Evolutionary conservation across 2,888 invertebrate genomes (phyloP).

Genomic region (Thymelicus sylvestris): DNA sequence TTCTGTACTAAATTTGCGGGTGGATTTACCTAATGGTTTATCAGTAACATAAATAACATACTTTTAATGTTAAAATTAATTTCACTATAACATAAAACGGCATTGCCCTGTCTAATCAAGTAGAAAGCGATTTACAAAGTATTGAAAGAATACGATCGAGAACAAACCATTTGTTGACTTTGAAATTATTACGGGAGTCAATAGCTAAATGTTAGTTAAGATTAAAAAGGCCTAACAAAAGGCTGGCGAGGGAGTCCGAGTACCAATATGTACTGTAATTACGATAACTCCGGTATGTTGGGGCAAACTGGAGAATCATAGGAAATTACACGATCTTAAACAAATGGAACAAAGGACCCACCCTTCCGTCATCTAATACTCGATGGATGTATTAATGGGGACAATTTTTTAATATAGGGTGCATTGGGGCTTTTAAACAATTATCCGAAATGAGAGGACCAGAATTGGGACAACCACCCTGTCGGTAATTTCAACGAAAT

Average conservation of each 20-base stretch:
- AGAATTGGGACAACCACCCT: slow-evolving; percentile 11
- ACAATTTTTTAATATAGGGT: slow-evolving; percentile 80
- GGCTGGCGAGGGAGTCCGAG: slow-evolving; percentile 63
- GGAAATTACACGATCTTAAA: slow-evolving; percentile 80
- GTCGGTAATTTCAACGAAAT: background rate
- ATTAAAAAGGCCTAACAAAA: slow-evolving; percentile 75
- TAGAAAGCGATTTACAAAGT: background rate
- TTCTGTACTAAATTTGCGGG: too few relatives aligned
- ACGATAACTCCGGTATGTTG: slow-evolving; percentile 53
- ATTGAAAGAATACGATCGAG: background rate
- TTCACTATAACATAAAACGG: too few relatives aligned
- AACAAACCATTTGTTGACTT: slow-evolving; percentile 31
- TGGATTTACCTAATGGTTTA: too few relatives aligned
- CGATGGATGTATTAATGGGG: slow-evolving; percentile 69
- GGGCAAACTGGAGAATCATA: slow-evolving; percentile 76
- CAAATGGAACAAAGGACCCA: slow-evolving; percentile 65
- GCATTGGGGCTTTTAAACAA: slow-evolving; percentile 64
- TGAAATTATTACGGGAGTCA: slow-evolving; percentile 24
- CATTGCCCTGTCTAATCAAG: too few relatives aligned
- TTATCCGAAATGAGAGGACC: slow-evolving; percentile 47
- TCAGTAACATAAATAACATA: too few relatives aligned
- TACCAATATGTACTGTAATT: slow-evolving; percentile 73
- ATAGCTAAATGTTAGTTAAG: slow-evolving; percentile 47
- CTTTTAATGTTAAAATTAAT: too few relatives aligned
- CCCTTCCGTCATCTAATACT: slow-evolving; percentile 62